Conservation (phyloP, 1,140 invertebrate genomes). For the Agrypnia vestita region DNA sequence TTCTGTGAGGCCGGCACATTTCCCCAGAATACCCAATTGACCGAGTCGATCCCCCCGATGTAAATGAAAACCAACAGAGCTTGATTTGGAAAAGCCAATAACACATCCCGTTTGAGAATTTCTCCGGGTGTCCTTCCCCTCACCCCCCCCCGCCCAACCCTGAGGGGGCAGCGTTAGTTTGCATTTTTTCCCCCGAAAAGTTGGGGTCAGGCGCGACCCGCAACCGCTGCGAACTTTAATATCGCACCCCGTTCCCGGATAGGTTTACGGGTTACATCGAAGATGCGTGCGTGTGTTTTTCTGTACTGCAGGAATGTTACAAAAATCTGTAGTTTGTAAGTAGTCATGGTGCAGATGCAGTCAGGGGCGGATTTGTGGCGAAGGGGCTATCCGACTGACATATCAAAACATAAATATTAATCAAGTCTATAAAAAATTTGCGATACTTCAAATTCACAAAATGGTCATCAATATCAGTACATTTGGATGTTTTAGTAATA, state of each 20-base stretch:
- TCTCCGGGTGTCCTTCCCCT: neutral
- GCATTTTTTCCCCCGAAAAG: constrained; percentile 28
- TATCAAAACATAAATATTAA: no score
- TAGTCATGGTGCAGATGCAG: no score
- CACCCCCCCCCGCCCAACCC: neutral
- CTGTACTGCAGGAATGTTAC: neutral
- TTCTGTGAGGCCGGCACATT: neutral
- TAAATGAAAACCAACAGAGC: constrained; percentile 11
- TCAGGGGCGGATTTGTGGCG: no score
- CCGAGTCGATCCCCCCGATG: neutral
- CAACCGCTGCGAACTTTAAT: constrained; percentile 16
- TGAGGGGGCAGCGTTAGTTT: neutral
- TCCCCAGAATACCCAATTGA: constrained; percentile 14
- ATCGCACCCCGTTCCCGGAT: constrained; percentile 9
- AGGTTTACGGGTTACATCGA: no score
- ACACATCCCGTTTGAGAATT: constrained; percentile 4
- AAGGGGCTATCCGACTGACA: no score
- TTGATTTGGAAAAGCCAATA: constrained; percentile 34
- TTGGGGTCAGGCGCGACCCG: neutral
- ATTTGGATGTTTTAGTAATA: no score
- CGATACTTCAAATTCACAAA: no score
- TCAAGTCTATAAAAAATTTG: no score
- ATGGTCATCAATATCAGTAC: no score
- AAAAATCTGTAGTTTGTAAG: neutral
- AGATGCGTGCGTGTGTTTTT: neutral